Percentiles rank a stretch among this genome's conserved stretches.
Evolutionary conservation across 2,113 vertebrate genomes (phyloP).

Genomic region (Genyomyrus donnyi): DNA sequence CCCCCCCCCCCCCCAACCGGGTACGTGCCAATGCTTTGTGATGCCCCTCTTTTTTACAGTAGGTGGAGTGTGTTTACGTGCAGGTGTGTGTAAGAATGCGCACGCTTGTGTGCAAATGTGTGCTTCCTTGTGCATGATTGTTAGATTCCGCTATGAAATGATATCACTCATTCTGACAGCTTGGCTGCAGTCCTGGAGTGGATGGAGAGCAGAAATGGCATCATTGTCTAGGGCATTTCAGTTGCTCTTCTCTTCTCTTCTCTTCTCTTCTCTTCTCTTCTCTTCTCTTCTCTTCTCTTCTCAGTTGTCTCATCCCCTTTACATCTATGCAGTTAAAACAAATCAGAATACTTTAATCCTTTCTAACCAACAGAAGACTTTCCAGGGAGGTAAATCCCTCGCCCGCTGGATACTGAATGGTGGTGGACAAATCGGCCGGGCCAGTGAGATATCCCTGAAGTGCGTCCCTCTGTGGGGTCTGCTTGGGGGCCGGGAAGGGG

Average conservation of each 20-base stretch:
- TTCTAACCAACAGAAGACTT: background rate
- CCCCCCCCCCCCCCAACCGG: background rate
- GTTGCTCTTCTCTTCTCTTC: background rate
- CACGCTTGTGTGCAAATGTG: background rate
- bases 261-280: background rate
- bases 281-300: background rate
- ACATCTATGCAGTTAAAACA: background rate
- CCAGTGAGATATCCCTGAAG: background rate
- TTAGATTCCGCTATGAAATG: background rate
- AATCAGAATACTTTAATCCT: background rate
- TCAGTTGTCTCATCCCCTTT: background rate
- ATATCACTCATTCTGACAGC: background rate
- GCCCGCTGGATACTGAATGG: background rate
- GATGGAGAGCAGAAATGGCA: background rate
- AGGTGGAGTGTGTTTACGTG: background rate
- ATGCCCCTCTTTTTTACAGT: background rate
- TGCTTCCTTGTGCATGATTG: background rate
- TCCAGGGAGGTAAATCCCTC: background rate
- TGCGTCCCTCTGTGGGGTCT: background rate
- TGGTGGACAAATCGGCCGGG: background rate
- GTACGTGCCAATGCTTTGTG: background rate
- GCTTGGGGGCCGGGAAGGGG: background rate
- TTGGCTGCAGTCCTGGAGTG: background rate
- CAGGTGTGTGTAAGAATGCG: background rate
- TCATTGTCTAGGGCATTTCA: background rate